Evolutionary conservation across 2,113 vertebrate genomes (phyloP), one percentile per base, ranked within the genome.

Genomic region (Stictonetta naevosa): DNA sequence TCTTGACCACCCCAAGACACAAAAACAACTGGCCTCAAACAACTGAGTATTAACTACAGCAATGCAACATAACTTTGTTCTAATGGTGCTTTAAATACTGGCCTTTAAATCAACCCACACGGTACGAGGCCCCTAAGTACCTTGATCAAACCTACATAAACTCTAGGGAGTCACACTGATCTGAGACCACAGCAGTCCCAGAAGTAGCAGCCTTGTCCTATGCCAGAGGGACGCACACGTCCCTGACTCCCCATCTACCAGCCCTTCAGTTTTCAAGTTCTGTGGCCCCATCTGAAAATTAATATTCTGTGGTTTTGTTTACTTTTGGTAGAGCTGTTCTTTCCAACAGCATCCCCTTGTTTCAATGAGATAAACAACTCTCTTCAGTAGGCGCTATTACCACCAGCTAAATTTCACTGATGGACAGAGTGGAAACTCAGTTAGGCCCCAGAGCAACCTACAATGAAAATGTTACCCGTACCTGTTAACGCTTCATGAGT

Each of bases 161-260:
- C 14, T 56, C 50, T 20, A 11, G 84, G 72, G 12, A 59, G 13
- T 5, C 42, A 72, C 72, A 67, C 14, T 29, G 23, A 50, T 16
- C 29, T 20, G 44, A 72, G 26, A 33, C 4, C 29, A 38, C 29
- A 13, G 19, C 29, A 74, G 13, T 4, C 23, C 23, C 23, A 48
- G 22, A 74, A 69, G 22, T 3, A 92, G n/a, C 40, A 81, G 33
- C n/a, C n/a, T 31, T 72, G 18, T n/a, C 21, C 48, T 64, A 31
- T 5, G 4, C 4, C 19, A 59, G 23, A 33, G 21, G 2, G 1
- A 33, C 17, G 6, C 7, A 53, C 4, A 7, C 17, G 5, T 1
- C 44, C 20, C 13, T 0, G 0, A 0, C 17, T 20, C 31, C 55
- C 26, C 74, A 26, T 31, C 11, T 21, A 6, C 8, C 62, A 50